phyloP scores from a whole-genome alignment of 2,888 invertebrate species.

The Mellilla xanthometata region DNA sequence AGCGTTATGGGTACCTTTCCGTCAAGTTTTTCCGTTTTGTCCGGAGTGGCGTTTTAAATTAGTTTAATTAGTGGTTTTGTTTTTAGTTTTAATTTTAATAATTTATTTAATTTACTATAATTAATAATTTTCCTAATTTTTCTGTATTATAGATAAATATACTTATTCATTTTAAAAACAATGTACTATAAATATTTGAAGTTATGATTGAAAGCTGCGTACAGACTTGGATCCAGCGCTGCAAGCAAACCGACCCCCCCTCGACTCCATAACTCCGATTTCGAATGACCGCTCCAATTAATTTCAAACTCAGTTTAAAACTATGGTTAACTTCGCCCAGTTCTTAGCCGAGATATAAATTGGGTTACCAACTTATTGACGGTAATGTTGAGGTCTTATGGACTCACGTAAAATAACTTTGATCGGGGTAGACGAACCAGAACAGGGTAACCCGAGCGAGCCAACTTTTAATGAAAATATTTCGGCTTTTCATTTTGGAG shows the following conservation, averaged over 20 bases:
- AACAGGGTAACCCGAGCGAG: constrained; percentile 8
- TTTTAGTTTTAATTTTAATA: too few relatives aligned
- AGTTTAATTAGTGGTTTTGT: too few relatives aligned
- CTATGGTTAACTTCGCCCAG: constrained; percentile 38
- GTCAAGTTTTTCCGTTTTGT: too few relatives aligned
- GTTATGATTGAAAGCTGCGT: not conserved
- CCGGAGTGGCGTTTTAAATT: too few relatives aligned
- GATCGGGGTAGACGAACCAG: constrained; percentile 19
- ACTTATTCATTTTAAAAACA: too few relatives aligned
- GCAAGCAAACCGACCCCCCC: constrained; percentile 14
- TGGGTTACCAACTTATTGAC: constrained; percentile 41
- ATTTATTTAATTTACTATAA: too few relatives aligned
- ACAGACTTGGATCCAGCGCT: not conserved
- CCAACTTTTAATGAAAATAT: constrained; percentile 10
- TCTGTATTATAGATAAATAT: too few relatives aligned
- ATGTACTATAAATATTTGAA: not conserved
- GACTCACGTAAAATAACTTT: constrained; percentile 24
- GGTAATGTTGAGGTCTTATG: constrained; percentile 23
- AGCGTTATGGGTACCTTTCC: too few relatives aligned
- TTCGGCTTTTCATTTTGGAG: constrained; percentile 4
- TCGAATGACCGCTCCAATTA: constrained; percentile 50
- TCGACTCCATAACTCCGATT: constrained; percentile 39
- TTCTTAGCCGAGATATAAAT: constrained; percentile 38
- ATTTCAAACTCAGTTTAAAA: constrained; percentile 56
- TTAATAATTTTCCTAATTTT: too few relatives aligned